A percentile compares a stretch with the other conserved stretches of the same genome.
Conservation (phyloP, 2,888 invertebrate species). For the Eretmocerus hayati region DNA sequence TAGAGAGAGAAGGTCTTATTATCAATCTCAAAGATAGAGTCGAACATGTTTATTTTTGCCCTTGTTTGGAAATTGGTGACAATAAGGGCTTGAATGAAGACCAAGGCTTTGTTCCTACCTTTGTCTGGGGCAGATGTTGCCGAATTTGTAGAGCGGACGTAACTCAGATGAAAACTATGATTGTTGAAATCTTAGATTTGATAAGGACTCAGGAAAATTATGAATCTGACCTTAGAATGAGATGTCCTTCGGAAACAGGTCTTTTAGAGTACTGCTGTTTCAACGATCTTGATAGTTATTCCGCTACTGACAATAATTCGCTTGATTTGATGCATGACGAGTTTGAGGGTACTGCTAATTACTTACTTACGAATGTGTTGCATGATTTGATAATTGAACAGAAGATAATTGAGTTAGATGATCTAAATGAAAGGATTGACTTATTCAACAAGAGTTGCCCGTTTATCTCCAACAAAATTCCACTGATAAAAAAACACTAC, state of each 20-base stretch:
- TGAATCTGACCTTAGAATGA: conserved; percentile 2
- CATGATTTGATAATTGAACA: conserved; percentile 4
- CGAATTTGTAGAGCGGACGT: neutral
- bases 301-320: conserved; percentile 13
- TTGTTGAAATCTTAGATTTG: conserved; percentile 5
- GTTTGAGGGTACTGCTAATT: conserved; percentile 18
- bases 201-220: conserved; percentile 7
- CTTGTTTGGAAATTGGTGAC: conserved; percentile 19
- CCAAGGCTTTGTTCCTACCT: conserved; percentile 19
- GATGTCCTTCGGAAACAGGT: conserved; percentile 5
- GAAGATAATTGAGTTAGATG: conserved; percentile 14
- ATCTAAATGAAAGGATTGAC: conserved; percentile 7
- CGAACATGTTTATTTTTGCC: conserved; percentile 15
- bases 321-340: conserved; percentile 25
- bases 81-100: conserved; percentile 14
- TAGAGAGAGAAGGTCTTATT: neutral
- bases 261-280: conserved; percentile 13
- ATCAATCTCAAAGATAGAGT: neutral
- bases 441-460: conserved; percentile 2
- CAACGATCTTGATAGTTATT: conserved; percentile 14
- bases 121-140: conserved; percentile 6
- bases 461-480: conserved; percentile 4
- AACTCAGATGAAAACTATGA: neutral
- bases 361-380: conserved; percentile 15
- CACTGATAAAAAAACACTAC: conserved; percentile 7